Conservation (phyloP, 1,140 invertebrate genomes). For the Brachionus plicatilis region DNA sequence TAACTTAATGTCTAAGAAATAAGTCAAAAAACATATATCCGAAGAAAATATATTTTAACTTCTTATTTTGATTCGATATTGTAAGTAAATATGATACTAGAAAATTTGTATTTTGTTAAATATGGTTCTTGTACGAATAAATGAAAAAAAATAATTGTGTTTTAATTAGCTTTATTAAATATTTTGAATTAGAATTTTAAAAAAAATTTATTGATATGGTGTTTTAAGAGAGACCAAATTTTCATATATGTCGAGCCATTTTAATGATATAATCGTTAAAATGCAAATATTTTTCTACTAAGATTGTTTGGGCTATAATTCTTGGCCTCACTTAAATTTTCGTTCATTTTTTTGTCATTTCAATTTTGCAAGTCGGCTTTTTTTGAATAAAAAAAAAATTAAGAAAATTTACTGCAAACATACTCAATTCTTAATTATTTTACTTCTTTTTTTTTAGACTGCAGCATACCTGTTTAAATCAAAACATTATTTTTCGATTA, state of each 20-base stretch:
- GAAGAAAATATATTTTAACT: neutral
- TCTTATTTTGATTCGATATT: neutral
- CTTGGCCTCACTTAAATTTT: neutral
- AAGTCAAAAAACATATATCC: neutral
- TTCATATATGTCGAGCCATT: neutral
- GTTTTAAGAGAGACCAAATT: neutral
- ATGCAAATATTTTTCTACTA: neutral
- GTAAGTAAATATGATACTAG: neutral
- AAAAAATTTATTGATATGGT: neutral
- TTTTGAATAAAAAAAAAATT: too few species aligned
- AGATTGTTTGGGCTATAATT: neutral
- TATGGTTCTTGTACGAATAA: neutral
- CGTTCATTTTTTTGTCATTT: neutral
- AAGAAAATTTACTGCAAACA: too few species aligned
- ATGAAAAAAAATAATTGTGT: neutral
- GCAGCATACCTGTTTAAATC: neutral
- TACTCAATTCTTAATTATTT: too few species aligned
- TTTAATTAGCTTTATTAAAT: neutral
- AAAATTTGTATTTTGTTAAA: neutral
- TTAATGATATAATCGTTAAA: neutral
- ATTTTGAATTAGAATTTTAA: neutral
- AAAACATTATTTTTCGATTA: neutral
- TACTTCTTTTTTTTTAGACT: too few species aligned
- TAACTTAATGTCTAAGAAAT: neutral
- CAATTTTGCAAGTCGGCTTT: too few species aligned